A percentile compares a stretch with the other conserved stretches of the same genome.
These are phyloP conservation scores for Caenorhabditis plicata DNA, from an alignment of 2,888 invertebrate genomes.

Conservation along the genomic window DNA sequence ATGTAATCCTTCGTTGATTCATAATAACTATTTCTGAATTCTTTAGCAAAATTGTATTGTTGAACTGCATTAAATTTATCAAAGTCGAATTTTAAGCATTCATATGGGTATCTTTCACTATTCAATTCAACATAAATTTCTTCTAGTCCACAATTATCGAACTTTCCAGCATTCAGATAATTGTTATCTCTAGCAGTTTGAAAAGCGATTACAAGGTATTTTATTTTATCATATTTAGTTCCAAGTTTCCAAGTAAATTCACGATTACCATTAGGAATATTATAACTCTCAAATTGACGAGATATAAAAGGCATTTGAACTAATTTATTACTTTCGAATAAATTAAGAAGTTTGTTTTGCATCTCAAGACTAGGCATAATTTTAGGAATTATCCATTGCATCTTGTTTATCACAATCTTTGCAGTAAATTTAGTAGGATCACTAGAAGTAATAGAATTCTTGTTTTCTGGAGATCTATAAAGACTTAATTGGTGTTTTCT, in stretches of 20 bases:
- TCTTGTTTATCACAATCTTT: conserved; percentile 42
- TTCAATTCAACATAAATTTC: conserved; percentile 49
- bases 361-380: conserved; percentile 45
- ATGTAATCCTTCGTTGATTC: conserved; percentile 38
- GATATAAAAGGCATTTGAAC: conserved; percentile 45
- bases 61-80: conserved; percentile 46
- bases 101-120: conserved; percentile 47
- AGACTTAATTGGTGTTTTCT: conserved; percentile 33
- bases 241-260: conserved; percentile 53
- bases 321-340: conserved; percentile 38
- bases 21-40: conserved; percentile 46
- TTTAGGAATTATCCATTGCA: conserved; percentile 51
- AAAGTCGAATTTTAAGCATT: conserved; percentile 49
- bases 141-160: conserved; percentile 49
- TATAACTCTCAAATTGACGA: conserved; percentile 50
- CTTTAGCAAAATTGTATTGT: conserved; percentile 52
- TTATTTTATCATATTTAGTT: conserved; percentile 52
- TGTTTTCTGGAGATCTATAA: conserved; percentile 42
- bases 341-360: conserved; percentile 46
- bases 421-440: conserved; percentile 37
- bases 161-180: conserved; percentile 44
- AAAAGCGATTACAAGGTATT: conserved; percentile 42
- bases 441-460: conserved; percentile 35
- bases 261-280: conserved; percentile 47
- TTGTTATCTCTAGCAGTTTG: conserved; percentile 45